Evolutionary conservation across 1,140 invertebrate species (phyloP).

Genomic region (Trypoxylus dichotomus): DNA sequence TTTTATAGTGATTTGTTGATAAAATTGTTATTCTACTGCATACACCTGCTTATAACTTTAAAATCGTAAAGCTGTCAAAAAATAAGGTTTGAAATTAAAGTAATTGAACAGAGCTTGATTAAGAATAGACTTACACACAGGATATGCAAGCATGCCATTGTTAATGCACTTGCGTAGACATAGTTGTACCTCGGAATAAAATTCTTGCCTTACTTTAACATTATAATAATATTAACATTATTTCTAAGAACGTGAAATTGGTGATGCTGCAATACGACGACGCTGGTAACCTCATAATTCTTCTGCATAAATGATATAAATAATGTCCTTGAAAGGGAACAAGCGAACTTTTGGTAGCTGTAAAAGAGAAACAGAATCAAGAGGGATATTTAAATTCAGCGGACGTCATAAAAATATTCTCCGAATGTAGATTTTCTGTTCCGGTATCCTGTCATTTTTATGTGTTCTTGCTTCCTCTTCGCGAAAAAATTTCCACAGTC

Average conservation of each 20-base stretch:
- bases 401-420: conserved; percentile 44
- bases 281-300: neutral
- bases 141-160: too few species aligned
- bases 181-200: too few species aligned
- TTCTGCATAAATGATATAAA: neutral
- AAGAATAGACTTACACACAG: too few species aligned
- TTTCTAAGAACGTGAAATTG: neutral
- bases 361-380: conserved; percentile 37
- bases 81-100: too few species aligned
- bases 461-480: conserved; percentile 37
- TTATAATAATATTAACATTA: neutral
- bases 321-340: conserved; percentile 18
- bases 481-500: conserved; percentile 42
- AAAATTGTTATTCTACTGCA: too few species aligned
- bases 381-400: conserved; percentile 25
- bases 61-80: too few species aligned
- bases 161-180: too few species aligned
- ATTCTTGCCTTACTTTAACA: too few species aligned
- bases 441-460: conserved; percentile 46
- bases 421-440: conserved; percentile 45
- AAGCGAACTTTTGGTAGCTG: conserved; percentile 35
- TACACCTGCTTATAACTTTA: too few species aligned
- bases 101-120: too few species aligned
- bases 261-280: neutral
- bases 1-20: too few species aligned